These are phyloP conservation scores for Bostrychus sinensis DNA, from an alignment of 2,113 vertebrate genomes.

Conservation along the genomic window DNA sequence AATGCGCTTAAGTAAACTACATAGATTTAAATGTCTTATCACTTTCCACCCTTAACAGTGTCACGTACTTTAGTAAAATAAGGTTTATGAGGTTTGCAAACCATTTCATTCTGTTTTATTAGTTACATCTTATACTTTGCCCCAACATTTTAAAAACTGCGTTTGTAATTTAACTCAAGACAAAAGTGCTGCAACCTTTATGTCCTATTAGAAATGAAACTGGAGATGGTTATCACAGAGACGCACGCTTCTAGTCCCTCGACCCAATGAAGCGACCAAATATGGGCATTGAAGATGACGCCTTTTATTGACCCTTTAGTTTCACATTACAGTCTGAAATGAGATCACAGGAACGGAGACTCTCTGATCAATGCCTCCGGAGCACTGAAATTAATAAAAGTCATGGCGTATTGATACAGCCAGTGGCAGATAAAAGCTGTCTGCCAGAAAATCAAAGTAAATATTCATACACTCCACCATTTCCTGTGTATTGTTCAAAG, in stretches of 20 bases:
- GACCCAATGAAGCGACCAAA: constrained; percentile 41
- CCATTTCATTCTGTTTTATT: no score
- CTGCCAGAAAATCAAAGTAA: constrained; percentile 17
- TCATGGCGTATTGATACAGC: constrained; percentile 59
- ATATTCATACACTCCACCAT: constrained; percentile 13
- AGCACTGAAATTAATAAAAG: constrained; percentile 67
- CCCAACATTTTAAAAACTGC: background rate
- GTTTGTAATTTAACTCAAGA: constrained; percentile 3
- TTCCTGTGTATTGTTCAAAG: constrained; percentile 12
- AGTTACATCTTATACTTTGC: background rate
- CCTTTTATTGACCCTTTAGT: constrained; percentile 71
- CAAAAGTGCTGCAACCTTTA: background rate
- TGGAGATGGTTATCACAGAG: constrained; percentile 41
- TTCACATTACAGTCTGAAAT: constrained; percentile 70
- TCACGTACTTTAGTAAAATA: no score
- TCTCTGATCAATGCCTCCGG: constrained; percentile 60
- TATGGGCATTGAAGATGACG: constrained; percentile 53
- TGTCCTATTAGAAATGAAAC: constrained; percentile 49
- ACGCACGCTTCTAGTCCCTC: constrained; percentile 32
- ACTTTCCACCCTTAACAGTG: no score
- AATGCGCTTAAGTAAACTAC: no score
- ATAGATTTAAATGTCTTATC: no score
- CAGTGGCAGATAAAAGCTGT: constrained; percentile 43
- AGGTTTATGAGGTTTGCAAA: no score
- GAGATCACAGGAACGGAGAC: constrained; percentile 61